Evolutionary conservation across 2,113 vertebrate species (phyloP).

Genomic region (Bubo bubo): DNA sequence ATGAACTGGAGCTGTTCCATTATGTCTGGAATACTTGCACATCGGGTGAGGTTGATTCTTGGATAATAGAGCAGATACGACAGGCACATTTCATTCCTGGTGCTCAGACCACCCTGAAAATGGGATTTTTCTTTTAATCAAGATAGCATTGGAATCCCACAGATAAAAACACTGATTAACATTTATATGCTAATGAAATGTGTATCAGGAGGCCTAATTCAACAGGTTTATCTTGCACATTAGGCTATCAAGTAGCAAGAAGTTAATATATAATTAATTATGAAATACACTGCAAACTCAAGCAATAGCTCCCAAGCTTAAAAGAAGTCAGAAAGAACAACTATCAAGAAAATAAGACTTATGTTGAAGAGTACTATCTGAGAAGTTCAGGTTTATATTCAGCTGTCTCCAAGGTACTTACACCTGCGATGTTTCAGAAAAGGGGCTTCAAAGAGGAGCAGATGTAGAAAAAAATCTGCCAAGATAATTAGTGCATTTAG

Average conservation of each 20-base stretch:
- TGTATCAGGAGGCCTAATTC: not conserved
- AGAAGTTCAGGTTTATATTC: not conserved
- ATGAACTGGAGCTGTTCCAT: constrained; percentile 88
- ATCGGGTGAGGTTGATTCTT: constrained; percentile 85
- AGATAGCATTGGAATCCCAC: not conserved
- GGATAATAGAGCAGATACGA: constrained; percentile 89
- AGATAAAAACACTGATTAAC: not conserved
- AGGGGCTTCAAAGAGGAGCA: not conserved
- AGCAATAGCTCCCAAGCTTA: not conserved
- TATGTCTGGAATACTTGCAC: constrained; percentile 89
- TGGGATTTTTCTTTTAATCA: constrained; percentile 22
- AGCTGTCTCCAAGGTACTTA: not conserved
- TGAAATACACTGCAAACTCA: not conserved
- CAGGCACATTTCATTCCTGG: constrained; percentile 89
- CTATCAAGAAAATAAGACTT: not conserved
- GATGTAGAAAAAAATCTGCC: not conserved
- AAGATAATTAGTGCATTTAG: not conserved
- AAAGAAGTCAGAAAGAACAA: not conserved
- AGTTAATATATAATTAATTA: not conserved
- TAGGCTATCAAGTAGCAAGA: not conserved
- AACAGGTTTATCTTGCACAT: not conserved
- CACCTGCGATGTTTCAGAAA: not conserved
- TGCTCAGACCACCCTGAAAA: constrained; percentile 87
- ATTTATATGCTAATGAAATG: not conserved
- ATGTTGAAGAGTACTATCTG: not conserved